These are phyloP conservation scores for Dasysyrphus albostriatus DNA, from an alignment of 2,888 invertebrate genomes.

Conservation along the genomic window DNA sequence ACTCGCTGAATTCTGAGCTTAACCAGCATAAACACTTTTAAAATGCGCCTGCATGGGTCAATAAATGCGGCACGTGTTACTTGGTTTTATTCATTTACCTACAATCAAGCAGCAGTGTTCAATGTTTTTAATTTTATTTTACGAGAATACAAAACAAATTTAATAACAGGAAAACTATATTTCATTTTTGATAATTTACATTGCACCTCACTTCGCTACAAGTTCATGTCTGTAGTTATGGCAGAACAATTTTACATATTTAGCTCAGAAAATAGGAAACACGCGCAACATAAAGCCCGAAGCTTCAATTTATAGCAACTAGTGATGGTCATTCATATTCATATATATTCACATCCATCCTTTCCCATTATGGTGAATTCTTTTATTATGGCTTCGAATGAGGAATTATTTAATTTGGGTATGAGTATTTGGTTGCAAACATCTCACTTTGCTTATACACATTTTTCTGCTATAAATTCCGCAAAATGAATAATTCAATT, in stretches of 20 bases:
- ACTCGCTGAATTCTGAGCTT: background rate
- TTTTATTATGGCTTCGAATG: background rate
- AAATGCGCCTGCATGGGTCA: conserved; percentile 56
- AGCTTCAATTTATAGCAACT: background rate
- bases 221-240: too few relatives aligned
- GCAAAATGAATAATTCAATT: conserved; percentile 43
- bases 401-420: conserved; percentile 27
- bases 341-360: conserved; percentile 10
- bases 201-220: background rate
- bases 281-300: conserved; percentile 4
- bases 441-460: conserved; percentile 1
- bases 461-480: conserved; percentile 32
- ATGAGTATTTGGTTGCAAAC: conserved; percentile 54
- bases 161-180: conserved; percentile 19
- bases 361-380: conserved; percentile 25
- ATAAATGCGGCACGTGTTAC: conserved; percentile 66
- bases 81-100: conserved; percentile 18
- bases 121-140: conserved; percentile 33
- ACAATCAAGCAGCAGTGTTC: conserved; percentile 30
- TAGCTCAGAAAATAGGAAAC: conserved; percentile 12
- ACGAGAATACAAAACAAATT: too few relatives aligned
- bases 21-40: conserved; percentile 28
- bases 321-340: conserved; percentile 18
- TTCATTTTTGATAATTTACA: background rate
- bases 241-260: background rate